phyloP scores from a whole-genome alignment of 64 coral and sea anemone genomes.

The Dendronephthya gigantea region DNA sequence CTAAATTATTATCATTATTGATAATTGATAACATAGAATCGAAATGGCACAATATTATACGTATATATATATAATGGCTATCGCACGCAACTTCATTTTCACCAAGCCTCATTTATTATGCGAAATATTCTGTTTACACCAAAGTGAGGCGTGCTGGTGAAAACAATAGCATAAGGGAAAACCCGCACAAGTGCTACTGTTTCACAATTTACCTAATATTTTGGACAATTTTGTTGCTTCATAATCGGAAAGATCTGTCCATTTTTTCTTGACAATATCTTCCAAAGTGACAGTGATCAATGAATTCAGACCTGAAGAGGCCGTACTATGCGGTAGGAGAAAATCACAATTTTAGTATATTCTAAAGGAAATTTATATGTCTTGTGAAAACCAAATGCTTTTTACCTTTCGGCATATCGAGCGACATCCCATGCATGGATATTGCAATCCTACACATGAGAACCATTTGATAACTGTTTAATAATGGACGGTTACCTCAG shows the following conservation, averaged over 20 bases:
- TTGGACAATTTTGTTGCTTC: slow-evolving; percentile 12
- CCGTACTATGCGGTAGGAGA: neutral
- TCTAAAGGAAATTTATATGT: no score
- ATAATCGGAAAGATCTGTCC: neutral
- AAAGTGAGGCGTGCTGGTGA: neutral
- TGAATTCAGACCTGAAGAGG: slow-evolving; percentile 10
- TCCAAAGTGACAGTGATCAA: slow-evolving; percentile 15
- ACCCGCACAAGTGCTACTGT: neutral
- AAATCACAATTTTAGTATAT: neutral
- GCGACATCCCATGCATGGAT: neutral
- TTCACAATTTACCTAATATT: neutral
- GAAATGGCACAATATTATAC: no score
- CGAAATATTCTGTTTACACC: no score
- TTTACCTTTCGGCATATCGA: no score
- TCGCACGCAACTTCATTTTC: no score
- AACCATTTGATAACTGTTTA: neutral
- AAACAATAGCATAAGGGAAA: neutral
- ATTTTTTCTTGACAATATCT: neutral
- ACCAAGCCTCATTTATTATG: no score
- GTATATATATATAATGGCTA: no score
- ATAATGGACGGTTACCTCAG: neutral
- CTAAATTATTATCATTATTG: no score
- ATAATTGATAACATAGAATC: no score
- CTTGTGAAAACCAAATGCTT: no score
- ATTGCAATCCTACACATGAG: neutral